Conservation (phyloP, 2,797 vertebrate species). For the Poecilia gillii region DNA sequence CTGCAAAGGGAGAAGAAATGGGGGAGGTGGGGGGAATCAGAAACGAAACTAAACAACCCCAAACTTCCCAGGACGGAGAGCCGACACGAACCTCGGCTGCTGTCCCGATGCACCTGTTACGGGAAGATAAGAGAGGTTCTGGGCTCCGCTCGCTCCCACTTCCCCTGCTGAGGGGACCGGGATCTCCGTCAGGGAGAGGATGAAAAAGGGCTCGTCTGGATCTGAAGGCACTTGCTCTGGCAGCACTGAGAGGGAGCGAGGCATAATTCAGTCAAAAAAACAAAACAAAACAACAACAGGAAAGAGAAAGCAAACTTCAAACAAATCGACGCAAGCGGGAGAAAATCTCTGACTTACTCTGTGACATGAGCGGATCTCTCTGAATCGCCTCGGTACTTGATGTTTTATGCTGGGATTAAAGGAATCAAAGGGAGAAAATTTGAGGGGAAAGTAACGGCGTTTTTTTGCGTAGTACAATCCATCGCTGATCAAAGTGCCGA, state of each 20-base stretch:
- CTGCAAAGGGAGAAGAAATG: conserved; percentile 19
- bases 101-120: conserved; percentile 33
- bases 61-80: background rate
- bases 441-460: background rate
- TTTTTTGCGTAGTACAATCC: background rate
- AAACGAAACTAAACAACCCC: background rate
- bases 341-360: conserved; percentile 51
- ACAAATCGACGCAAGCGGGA: background rate
- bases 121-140: conserved; percentile 33
- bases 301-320: background rate
- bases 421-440: conserved; percentile 22
- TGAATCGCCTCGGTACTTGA: conserved; percentile 10
- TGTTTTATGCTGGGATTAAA: conserved; percentile 35
- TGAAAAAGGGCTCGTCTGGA: conserved; percentile 77
- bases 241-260: conserved; percentile 34
- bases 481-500: background rate
- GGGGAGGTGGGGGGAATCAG: background rate
- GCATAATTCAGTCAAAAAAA: background rate
- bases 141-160: background rate
- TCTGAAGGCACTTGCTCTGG: conserved; percentile 50
- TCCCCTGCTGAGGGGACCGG: conserved; percentile 55
- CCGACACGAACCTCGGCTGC: conserved; percentile 55
- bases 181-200: conserved; percentile 81
- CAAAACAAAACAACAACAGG: background rate
- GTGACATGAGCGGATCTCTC: conserved; percentile 29